Evolutionary conservation across 2,797 vertebrate genomes (phyloP), one percentile per base, ranked within the genome.

Genomic region (Brachyrhaphis roseni): DNA sequence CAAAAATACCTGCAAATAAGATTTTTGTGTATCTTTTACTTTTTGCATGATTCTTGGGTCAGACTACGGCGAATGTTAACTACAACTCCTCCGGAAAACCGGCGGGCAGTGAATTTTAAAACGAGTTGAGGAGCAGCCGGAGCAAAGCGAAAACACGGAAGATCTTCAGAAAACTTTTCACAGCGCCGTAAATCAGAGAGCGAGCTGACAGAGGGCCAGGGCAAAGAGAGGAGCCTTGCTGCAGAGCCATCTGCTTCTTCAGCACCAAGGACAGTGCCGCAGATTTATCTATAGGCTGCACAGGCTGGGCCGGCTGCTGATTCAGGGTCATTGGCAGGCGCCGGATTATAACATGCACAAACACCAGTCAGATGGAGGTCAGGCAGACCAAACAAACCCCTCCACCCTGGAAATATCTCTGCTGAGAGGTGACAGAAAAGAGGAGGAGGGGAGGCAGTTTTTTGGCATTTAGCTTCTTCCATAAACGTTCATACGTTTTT

Each of bases 191-290:
- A 70, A 70, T 45, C 23, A 13, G 41, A n/a, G 41, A 45, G 23
- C 66, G n/a, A 70, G 13, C 31, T 51, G 23, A n/a, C 20, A 66
- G 15, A 45, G 71, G 39, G 18, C 64, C 64, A 26, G 20, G 36
- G 36, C 39, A 78, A 26, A 57, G 36, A 31, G 45, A 31, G 31
- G 28, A 57, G n/a, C 41, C 41, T 70, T 6, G 13, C 15, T 34
- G 15, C 31, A 31, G 57, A 74, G 45, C 31, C 78, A 23, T 79
- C 78, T 80, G 49, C 41, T 46, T 16, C 66, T 80, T 80, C 74
- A 80, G 78, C 64, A 80, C 73, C 78, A 71, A 34, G 74, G 73
- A 80, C 78, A 80, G 78, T 43, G 20, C 64, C 41, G 31, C 20
- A 57, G 39, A 43, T 71, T 57, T 34, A 75, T 68, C 72, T 57